A percentile compares a stretch with the other conserved stretches of the same genome.
These are phyloP conservation scores for Nymphicus hollandicus DNA, from an alignment of 2,113 vertebrate species.

Conservation along the genomic window DNA sequence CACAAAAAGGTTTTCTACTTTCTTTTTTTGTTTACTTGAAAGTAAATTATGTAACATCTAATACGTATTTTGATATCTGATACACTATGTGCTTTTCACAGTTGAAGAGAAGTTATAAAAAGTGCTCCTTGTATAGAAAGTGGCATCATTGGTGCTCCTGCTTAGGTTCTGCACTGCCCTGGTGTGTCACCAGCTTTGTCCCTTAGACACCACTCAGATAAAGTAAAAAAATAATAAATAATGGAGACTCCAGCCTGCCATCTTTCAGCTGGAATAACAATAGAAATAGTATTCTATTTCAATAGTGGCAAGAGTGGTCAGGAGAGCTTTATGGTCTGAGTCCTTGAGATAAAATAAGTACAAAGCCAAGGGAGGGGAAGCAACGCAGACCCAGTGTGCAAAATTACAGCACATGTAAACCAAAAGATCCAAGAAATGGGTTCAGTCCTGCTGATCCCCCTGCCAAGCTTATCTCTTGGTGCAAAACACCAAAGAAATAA, in stretches of 20 bases:
- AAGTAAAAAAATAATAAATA: background rate
- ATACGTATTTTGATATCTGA: background rate
- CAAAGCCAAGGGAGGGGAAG: background rate
- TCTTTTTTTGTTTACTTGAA: background rate
- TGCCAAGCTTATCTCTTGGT: background rate
- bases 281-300: background rate
- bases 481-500: background rate
- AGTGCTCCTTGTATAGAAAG: background rate
- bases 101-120: background rate
- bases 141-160: background rate
- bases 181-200: background rate
- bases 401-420: background rate
- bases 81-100: background rate
- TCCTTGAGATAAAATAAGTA: background rate
- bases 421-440: background rate
- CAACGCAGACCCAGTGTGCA: fast-evolving
- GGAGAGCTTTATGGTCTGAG: background rate
- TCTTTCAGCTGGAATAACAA: background rate
- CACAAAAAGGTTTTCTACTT: background rate
- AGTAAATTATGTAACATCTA: background rate
- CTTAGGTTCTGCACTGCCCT: background rate
- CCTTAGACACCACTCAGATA: background rate
- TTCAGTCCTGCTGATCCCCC: background rate
- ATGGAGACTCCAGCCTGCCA: background rate
- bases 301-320: background rate